Percentiles rank a stretch among this genome's conserved stretches.
Conservation (phyloP, 2,888 invertebrate species). For the Pomacea canaliculata region DNA sequence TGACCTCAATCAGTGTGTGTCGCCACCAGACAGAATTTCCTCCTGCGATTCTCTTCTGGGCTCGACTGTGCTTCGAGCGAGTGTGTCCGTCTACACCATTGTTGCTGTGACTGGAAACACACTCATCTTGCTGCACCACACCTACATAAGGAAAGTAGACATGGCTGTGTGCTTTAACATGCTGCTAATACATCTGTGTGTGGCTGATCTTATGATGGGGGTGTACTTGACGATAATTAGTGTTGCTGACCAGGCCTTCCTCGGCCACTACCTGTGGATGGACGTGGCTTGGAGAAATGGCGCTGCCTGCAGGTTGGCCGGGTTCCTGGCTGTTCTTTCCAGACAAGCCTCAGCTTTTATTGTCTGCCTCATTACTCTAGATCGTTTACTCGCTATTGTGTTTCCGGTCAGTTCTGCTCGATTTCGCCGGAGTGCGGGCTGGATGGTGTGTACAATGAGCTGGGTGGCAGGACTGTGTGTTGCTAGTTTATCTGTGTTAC, state of each 20-base stretch:
- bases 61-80: constrained; percentile 10
- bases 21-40: constrained; percentile 24
- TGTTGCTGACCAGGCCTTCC: constrained; percentile 24
- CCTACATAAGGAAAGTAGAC: constrained; percentile 32
- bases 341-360: constrained; percentile 21
- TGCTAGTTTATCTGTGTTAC: constrained; percentile 12
- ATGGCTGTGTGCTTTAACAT: constrained; percentile 1
- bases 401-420: constrained; percentile 2
- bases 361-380: constrained; percentile 23
- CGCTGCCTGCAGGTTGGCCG: constrained; percentile 19
- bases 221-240: constrained; percentile 26
- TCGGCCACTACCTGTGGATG: constrained; percentile 12
- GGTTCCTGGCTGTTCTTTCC: constrained; percentile 22
- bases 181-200: constrained; percentile 21
- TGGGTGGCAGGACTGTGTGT: constrained; percentile 13
- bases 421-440: constrained; percentile 10
- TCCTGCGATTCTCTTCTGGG: constrained; percentile 28
- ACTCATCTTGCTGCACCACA: constrained; percentile 9
- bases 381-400: constrained; percentile 14
- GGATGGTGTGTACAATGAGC: constrained; percentile 5
- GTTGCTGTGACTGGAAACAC: constrained; percentile 25
- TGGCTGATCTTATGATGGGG: constrained; percentile 29
- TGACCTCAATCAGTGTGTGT: constrained; percentile 8
- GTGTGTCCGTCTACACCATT: constrained; percentile 14
- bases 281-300: constrained; percentile 24